phyloP scores from a whole-genome alignment of 1,140 invertebrate species.

The Drosophila kohkoa region DNA sequence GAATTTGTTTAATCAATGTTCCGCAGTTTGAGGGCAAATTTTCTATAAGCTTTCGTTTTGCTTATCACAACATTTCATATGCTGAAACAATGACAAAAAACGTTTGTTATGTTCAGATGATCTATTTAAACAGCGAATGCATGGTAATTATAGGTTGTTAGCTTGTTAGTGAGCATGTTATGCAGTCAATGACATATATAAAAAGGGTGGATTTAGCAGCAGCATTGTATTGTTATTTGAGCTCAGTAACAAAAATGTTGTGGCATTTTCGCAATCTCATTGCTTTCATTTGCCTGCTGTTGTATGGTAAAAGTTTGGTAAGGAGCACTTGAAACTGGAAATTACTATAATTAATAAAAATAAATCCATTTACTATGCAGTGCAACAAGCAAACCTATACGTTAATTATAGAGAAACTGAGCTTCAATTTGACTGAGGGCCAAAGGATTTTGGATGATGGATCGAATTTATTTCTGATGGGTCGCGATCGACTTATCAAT shows the following conservation, averaged over 20 bases:
- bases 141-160: not conserved
- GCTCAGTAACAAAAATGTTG: not conserved
- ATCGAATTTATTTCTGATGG: constrained; percentile 7
- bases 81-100: not conserved
- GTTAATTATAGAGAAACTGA: not conserved
- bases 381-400: not conserved
- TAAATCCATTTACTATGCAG: not conserved
- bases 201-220: not conserved
- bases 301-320: not conserved
- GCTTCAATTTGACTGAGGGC: not conserved
- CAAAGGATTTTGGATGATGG: not conserved
- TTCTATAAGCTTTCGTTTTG: too few relatives aligned
- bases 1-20: too few relatives aligned
- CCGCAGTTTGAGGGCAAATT: too few relatives aligned
- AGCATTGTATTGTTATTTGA: not conserved
- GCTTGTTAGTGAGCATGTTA: not conserved
- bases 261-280: too few relatives aligned
- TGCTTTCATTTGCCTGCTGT: not conserved
- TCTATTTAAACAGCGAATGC: not conserved
- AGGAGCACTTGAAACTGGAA: not conserved
- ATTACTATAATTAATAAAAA: not conserved
- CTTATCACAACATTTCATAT: too few relatives aligned
- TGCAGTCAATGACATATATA: not conserved
- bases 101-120: not conserved
- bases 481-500: constrained; percentile 22